A percentile compares a stretch with the other conserved stretches of the same genome.
Conservation (phyloP, 2,113 vertebrate species). For the Ivindomyrus marchei region DNA sequence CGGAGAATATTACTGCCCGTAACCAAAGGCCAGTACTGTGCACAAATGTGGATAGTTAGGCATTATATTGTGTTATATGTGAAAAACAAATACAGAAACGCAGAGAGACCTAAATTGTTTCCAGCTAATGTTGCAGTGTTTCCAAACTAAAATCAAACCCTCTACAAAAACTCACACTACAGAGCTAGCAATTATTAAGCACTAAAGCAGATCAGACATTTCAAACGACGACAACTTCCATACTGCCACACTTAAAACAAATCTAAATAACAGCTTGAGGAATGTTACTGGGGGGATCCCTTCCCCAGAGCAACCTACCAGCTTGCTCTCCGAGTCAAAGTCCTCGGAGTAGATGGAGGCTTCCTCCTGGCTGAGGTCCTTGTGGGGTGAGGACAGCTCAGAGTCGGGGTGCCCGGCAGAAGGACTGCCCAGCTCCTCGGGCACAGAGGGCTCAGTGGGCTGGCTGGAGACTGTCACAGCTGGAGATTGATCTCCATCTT, state of each 20-base stretch:
- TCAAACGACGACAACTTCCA: not conserved
- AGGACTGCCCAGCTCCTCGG: constrained; percentile 60
- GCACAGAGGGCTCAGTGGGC: constrained; percentile 62
- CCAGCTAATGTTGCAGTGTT: not conserved
- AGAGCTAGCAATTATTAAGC: not conserved
- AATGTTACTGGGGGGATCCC: not conserved
- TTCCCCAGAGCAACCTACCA: constrained; percentile 54
- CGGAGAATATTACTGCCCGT: not conserved
- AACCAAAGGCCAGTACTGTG: not conserved
- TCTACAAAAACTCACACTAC: not conserved
- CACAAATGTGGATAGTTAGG: not conserved
- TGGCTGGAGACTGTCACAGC: constrained; percentile 59
- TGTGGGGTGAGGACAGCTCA: constrained; percentile 42
- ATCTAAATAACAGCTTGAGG: not conserved
- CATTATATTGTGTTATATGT: not conserved
- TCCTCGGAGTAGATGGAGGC: constrained; percentile 67
- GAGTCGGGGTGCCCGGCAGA: constrained; percentile 47
- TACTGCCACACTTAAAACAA: not conserved
- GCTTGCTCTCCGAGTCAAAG: constrained; percentile 59
- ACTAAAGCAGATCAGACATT: not conserved
- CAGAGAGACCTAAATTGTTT: not conserved
- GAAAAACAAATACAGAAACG: not conserved
- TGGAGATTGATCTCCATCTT: constrained; percentile 47
- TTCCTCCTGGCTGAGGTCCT: constrained; percentile 54
- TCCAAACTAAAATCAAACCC: not conserved